Conservation (phyloP, 2,888 invertebrate species). For the Catocala nupta region DNA sequence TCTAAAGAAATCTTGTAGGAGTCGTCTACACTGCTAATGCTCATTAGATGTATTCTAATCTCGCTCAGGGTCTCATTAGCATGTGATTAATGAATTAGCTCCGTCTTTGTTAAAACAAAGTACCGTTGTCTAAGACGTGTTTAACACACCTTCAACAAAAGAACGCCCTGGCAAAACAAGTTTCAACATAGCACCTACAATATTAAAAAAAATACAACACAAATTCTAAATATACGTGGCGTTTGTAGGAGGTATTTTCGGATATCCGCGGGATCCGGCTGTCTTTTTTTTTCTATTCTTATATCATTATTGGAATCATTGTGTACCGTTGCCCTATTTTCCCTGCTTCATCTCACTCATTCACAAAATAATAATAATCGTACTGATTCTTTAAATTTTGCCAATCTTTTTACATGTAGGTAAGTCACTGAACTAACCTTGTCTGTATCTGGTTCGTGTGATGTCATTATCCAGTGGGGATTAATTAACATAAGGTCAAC, state of each 20-base stretch:
- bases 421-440: slow-evolving; percentile 15
- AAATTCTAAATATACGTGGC: slow-evolving; percentile 31
- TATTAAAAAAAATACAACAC: slow-evolving; percentile 37
- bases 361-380: neutral
- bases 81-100: slow-evolving; percentile 29
- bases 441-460: slow-evolving; percentile 15
- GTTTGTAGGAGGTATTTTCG: slow-evolving; percentile 42
- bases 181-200: slow-evolving; percentile 23
- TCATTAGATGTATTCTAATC: slow-evolving; percentile 35
- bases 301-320: slow-evolving; percentile 32
- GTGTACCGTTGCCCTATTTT: slow-evolving; percentile 21
- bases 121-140: slow-evolving; percentile 21
- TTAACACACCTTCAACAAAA: slow-evolving; percentile 33
- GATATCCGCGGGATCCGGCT: slow-evolving; percentile 48
- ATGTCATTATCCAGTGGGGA: slow-evolving; percentile 20
- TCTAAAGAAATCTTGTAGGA: neutral
- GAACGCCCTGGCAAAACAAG: slow-evolving; percentile 24
- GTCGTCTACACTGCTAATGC: slow-evolving; percentile 9
- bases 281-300: slow-evolving; percentile 41
- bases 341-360: slow-evolving; percentile 5
- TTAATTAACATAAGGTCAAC: slow-evolving; percentile 50
- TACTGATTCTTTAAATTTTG: slow-evolving; percentile 2
- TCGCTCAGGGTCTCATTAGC: slow-evolving; percentile 42
- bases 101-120: slow-evolving; percentile 35
- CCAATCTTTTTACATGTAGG: slow-evolving; percentile 10